Conservation (phyloP, 2,888 invertebrate genomes). For the Ormyrus rosae region DNA sequence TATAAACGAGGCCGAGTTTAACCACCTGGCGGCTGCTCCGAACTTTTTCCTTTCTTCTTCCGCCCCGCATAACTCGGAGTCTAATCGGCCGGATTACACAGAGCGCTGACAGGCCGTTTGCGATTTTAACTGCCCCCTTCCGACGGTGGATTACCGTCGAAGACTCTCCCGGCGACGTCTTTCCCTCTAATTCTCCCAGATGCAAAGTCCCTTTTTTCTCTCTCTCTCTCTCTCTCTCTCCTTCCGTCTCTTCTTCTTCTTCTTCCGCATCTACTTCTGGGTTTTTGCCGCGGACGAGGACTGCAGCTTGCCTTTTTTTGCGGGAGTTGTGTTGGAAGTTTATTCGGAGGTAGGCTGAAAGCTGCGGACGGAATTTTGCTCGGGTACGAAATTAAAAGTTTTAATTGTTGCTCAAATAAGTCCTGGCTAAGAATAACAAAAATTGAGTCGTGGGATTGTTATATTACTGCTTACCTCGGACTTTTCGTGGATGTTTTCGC, state of each 20-base stretch:
- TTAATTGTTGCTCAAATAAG: conserved; percentile 1
- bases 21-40: conserved; percentile 43
- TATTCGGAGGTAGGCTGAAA: neutral
- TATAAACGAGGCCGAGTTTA: conserved; percentile 46
- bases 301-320: no score
- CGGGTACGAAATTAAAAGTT: conserved; percentile 9
- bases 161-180: conserved; percentile 18
- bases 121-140: conserved; percentile 47
- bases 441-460: no score
- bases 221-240: no score
- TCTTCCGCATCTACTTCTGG: conserved; percentile 6
- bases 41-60: conserved; percentile 36
- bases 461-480: no score
- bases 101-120: conserved; percentile 53
- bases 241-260: neutral
- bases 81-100: conserved; percentile 54
- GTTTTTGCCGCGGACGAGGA: neutral
- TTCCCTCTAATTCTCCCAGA: conserved; percentile 31
- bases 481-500: no score
- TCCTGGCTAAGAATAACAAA: no score
- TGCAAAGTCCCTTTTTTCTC: conserved; percentile 10
- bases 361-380: neutral
- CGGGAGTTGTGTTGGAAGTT: conserved; percentile 1
- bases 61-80: conserved; percentile 47
- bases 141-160: conserved; percentile 22